Conservation (phyloP, 1,140 invertebrate species). For the Drosophila lowei region DNA sequence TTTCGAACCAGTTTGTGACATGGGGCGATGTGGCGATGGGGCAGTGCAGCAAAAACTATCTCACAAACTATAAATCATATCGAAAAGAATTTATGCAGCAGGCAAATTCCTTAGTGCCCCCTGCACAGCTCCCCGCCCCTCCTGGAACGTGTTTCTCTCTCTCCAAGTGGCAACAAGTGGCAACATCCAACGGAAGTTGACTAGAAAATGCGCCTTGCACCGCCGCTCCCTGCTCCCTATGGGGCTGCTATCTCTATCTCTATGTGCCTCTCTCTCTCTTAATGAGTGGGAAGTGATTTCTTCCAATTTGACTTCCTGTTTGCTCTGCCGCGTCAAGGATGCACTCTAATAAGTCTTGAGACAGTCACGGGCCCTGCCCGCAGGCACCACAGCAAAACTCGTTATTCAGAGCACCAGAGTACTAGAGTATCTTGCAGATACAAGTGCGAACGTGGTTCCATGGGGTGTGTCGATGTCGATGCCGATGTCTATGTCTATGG, state of each 20-base stretch:
- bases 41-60: slow-evolving; percentile 7
- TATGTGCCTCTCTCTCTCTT: slow-evolving; percentile 1
- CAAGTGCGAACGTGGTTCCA: no score
- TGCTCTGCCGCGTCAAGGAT: slow-evolving; percentile 37
- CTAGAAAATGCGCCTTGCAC: slow-evolving; percentile 40
- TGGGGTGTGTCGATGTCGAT: no score
- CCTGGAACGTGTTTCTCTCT: slow-evolving; percentile 50
- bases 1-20: slow-evolving; percentile 64
- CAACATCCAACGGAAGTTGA: slow-evolving; percentile 55
- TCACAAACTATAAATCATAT: slow-evolving; percentile 59
- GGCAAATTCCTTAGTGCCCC: slow-evolving; percentile 54
- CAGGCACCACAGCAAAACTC: slow-evolving; percentile 2
- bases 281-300: slow-evolving; percentile 63
- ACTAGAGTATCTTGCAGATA: no score
- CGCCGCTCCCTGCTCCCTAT: no score
- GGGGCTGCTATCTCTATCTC: neutral
- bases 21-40: neutral
- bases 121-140: no score
- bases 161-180: slow-evolving; percentile 47
- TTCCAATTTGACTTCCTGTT: slow-evolving; percentile 62
- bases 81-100: slow-evolving; percentile 69
- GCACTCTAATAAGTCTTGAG: slow-evolving; percentile 18
- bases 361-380: neutral
- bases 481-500: neutral
- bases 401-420: neutral